Base-by-base conservation (phyloP, 2,888 invertebrate species). In the Baronia brevicornis region DNA sequence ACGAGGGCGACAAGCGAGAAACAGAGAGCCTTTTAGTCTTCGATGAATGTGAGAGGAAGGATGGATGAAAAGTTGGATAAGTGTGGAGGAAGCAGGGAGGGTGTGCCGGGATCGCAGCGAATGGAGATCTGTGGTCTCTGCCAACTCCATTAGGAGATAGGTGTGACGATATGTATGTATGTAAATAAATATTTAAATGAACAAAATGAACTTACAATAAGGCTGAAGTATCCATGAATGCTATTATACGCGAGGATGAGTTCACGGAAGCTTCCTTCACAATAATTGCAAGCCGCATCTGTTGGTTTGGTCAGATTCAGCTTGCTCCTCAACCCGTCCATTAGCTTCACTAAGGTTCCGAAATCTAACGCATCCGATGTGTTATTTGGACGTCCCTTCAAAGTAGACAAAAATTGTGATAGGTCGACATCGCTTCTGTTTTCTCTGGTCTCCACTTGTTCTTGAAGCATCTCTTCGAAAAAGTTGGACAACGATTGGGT, bases 211-310 rank as follows among this genome's bases (percentile, higher is more conserved):
- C 88, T 87, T 57, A 96, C 94, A 48, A 91, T 79, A 6, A 96
- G 84, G 29, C 94, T 92, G 41, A 93, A 86, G 65, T 94, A 95
- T 38, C 95, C 94, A 65, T 97, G 96, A 38, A 91, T 86, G 28
- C 88, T 75, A 41, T 88, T 87, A 66, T 94, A 94, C 0, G 84
- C 82, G 1, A 85, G 59, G 8, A 91, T 77, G 33, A 91, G 63
- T 25, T 89, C 86, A 22, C 87, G 79, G 31, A 90, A 75, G 26
- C 70, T 73, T 0, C 88, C 88, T 20, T 85, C 86, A 47, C 91
- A 90, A 60, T 89, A 89, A 40, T 75, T 70, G 34, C 84, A 84
- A 0, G 60, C 32, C 0, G 58, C 27, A 29, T 80, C 80, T 1
- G 48, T 39, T 0, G 62, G 39, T 36, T 71, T 74, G 0, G 71